These are phyloP conservation scores for Mungos mungo DNA, from an alignment of 2,113 vertebrate species.

Conservation along the genomic window DNA sequence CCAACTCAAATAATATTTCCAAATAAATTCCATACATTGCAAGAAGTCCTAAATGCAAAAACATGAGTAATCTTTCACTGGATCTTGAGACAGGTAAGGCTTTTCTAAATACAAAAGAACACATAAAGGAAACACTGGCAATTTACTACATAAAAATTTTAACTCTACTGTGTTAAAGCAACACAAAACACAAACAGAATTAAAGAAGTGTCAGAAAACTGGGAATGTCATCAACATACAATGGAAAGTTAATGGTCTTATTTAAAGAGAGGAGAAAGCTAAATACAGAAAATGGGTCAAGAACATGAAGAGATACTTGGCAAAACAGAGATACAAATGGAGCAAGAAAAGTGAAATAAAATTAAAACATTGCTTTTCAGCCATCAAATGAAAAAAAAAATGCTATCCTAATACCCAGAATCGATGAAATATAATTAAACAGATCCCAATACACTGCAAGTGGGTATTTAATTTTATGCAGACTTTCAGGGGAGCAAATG, in stretches of 20 bases:
- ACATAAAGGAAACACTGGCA: not conserved
- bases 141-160: not conserved
- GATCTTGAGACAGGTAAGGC: not conserved
- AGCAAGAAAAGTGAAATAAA: not conserved
- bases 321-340: not conserved
- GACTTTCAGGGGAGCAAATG: not conserved
- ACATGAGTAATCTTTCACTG: not conserved
- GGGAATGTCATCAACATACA: not conserved
- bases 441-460: not conserved
- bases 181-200: not conserved
- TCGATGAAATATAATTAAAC: not conserved
- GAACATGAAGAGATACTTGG: not conserved
- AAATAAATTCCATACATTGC: not conserved
- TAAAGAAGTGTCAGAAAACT: constrained; percentile 16
- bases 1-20: not conserved
- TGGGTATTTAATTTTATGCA: not conserved
- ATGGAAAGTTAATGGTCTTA: not conserved
- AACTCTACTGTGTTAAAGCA: not conserved
- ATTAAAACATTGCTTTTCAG: not conserved
- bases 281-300: not conserved
- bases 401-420: not conserved
- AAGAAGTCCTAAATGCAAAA: constrained; percentile 22
- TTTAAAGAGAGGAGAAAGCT: not conserved
- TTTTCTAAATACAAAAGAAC: not conserved
- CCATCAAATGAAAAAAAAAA: constrained; percentile 17